Evolutionary conservation across 2,797 vertebrate species (phyloP).

Genomic region (Chelidonichthys spinosus): DNA sequence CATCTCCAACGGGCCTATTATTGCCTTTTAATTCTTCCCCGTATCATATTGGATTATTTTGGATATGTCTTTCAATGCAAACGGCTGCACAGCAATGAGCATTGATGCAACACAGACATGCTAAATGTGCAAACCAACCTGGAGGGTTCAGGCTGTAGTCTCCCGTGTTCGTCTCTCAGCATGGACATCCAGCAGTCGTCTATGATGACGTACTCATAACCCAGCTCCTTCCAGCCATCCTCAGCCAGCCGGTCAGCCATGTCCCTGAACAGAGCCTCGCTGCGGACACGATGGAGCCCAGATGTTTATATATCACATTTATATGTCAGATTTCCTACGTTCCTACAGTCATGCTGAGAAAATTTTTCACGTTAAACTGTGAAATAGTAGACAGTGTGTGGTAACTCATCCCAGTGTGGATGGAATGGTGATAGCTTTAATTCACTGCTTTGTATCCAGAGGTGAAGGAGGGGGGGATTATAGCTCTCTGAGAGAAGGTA

Average conservation of each 20-base stretch:
- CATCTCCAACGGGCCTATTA: too few species aligned
- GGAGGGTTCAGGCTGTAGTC: conserved; percentile 78
- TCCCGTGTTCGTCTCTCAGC: conserved; percentile 73
- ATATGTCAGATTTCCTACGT: background rate
- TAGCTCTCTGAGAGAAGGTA: too few species aligned
- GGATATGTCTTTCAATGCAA: background rate
- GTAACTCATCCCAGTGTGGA: too few species aligned
- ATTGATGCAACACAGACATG: background rate
- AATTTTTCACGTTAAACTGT: too few species aligned
- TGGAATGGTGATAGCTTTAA: too few species aligned
- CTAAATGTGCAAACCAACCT: conserved; percentile 57
- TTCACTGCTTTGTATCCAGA: too few species aligned
- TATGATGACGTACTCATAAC: conserved; percentile 87
- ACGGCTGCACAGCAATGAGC: background rate
- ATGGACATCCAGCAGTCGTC: conserved; percentile 89
- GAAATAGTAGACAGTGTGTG: too few species aligned
- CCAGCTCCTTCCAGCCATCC: conserved; percentile 89
- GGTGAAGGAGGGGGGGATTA: too few species aligned
- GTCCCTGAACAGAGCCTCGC: conserved; percentile 86
- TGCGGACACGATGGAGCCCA: conserved; percentile 68
- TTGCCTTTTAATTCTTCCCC: too few species aligned
- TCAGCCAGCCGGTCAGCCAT: conserved; percentile 86
- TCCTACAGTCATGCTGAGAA: too few species aligned
- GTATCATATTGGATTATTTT: background rate
- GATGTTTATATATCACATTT: background rate